These are phyloP conservation scores for Rhimphoctona megacephalus DNA, from an alignment of 2,888 invertebrate species.

Conservation along the genomic window DNA sequence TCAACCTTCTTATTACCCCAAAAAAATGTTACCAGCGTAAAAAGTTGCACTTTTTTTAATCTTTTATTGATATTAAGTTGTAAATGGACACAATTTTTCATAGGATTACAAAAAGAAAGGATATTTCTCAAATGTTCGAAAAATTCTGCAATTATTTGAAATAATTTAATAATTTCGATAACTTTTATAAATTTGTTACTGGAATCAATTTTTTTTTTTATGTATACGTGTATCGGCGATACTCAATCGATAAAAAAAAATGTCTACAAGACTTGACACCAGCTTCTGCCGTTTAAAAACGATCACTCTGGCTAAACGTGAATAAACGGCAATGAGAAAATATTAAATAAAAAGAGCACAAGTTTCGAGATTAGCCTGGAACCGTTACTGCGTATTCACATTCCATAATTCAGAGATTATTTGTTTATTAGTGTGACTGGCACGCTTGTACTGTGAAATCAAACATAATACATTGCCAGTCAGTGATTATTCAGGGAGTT, in stretches of 20 bases:
- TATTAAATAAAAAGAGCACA: conserved; percentile 26
- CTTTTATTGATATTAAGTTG: background rate
- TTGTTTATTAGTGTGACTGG: conserved; percentile 36
- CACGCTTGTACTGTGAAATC: conserved; percentile 20
- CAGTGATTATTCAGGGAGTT: conserved; percentile 15
- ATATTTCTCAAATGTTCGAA: background rate
- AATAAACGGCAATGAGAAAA: conserved; percentile 3
- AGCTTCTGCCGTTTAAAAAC: conserved; percentile 46
- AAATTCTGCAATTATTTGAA: background rate
- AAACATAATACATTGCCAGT: conserved; percentile 18
- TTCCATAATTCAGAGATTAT: conserved; percentile 63
- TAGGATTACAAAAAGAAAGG: background rate
- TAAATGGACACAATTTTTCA: background rate
- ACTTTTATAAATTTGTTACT: background rate
- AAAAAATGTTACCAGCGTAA: background rate
- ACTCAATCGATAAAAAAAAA: conserved; percentile 7
- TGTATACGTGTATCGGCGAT: conserved; percentile 22
- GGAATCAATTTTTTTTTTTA: background rate
- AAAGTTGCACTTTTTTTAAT: background rate
- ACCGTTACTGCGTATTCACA: conserved; percentile 55
- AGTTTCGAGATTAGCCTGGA: conserved; percentile 48
- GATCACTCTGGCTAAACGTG: conserved; percentile 28
- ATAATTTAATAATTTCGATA: background rate
- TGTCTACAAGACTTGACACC: conserved; percentile 40
- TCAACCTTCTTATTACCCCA: background rate